Conservation (phyloP, 2,797 vertebrate genomes). For the Melopsittacus undulatus region DNA sequence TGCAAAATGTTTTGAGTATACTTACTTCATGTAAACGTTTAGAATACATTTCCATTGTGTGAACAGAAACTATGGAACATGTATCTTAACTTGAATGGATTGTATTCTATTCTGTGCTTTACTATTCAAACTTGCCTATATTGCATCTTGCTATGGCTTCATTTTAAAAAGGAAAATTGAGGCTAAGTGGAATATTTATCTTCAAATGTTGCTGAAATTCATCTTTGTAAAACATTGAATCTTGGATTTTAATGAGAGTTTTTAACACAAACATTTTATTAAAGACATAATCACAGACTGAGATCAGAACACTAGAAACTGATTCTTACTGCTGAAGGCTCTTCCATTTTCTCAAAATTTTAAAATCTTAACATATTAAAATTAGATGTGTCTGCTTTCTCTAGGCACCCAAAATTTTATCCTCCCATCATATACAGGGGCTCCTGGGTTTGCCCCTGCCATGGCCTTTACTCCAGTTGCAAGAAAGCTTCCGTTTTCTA, state of each 20-base stretch:
- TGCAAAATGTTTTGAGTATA: background rate
- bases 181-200: background rate
- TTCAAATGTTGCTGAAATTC: background rate
- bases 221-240: background rate
- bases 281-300: background rate
- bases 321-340: background rate
- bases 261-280: background rate
- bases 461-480: slow-evolving; percentile 77
- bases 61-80: background rate
- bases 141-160: background rate
- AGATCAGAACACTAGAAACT: background rate
- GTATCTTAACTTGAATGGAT: background rate
- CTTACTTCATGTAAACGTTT: background rate
- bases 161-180: background rate
- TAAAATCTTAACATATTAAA: background rate
- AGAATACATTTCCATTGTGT: background rate
- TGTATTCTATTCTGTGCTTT: background rate
- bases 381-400: slow-evolving; percentile 1
- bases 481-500: slow-evolving; percentile 59
- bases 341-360: background rate
- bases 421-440: slow-evolving; percentile 76
- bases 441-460: slow-evolving; percentile 76
- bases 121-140: background rate
- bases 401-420: slow-evolving; percentile 77
- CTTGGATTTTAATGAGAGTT: background rate